Base-by-base conservation (phyloP, 2,797 vertebrate species). In the Amazona ochrocephala region DNA sequence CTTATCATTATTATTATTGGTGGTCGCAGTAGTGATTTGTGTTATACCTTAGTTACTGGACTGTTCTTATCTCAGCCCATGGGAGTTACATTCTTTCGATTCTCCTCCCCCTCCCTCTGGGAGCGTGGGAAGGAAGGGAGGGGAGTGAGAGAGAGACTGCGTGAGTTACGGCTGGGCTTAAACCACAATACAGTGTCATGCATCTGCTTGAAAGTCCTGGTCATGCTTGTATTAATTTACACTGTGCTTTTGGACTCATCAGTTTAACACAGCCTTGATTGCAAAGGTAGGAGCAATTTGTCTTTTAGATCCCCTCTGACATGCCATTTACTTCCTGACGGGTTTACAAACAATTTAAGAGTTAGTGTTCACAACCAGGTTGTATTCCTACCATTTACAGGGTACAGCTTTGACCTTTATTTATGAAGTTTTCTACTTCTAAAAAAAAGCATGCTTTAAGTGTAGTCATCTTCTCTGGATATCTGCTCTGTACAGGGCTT, bases 241-340 rank as follows among this genome's bases (percentile, higher is more conserved):
- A 29, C 86, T 14, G 14, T 22, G 87, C 32, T 80, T 94, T 89
- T 41, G 91, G 82, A 16, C 78, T 84, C 85, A 54, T 91, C 76
- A 6, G 41, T 53, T 87, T 80, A 53, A 91, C 16, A 7, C 71
- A 94, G 67, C 75, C 87, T 34, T 89, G 90, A 95, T 92, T 95
- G 90, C 90, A 85, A 95, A 61, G 1, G 3, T 14, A 61, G 70
- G 30, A 81, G 79, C 66, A 51, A 95, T 94, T 93, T 87, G 82
- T 93, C 96, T 92, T 95, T 81, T 58, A 2, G 60, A 91, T 93
- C 87, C 84, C 56, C 65, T 82, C 58, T 4, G 37, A 95, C 84
- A 85, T 39, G 87, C 78, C 84, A 72, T 89, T 95, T 77, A 62
- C 29, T 96, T 96, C 94, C 94, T 96, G 96, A 76, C 53, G 19